A percentile compares a stretch with the other conserved stretches of the same genome.
Evolutionary conservation across 1,140 invertebrate genomes (phyloP).

Genomic region (Drosophila eugracilis): DNA sequence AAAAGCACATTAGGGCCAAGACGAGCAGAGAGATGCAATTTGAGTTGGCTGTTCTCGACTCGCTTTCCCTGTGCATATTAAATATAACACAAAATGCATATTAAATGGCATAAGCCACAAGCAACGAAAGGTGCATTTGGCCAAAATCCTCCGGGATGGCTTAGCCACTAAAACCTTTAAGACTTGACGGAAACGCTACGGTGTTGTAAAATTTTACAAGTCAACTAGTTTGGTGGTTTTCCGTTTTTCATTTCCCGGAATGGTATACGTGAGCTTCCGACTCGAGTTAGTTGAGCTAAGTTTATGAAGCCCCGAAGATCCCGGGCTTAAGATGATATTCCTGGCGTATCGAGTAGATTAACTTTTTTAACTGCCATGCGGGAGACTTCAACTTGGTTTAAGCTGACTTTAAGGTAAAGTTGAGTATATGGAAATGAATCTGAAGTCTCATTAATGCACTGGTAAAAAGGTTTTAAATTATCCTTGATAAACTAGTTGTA

Average conservation of each 20-base stretch:
- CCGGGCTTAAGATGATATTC: conserved; percentile 31
- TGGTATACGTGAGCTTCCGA: conserved; percentile 32
- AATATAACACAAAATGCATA: conserved; percentile 84
- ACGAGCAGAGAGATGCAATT: conserved; percentile 66
- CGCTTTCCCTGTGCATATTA: conserved; percentile 73
- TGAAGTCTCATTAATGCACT: neutral
- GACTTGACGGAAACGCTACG: conserved; percentile 69
- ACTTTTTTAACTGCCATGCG: conserved; percentile 15
- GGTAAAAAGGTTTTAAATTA: too few relatives aligned
- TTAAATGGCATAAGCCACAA: conserved; percentile 82
- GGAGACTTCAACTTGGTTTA: neutral
- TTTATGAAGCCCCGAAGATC: conserved; percentile 34
- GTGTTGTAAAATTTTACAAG: conserved; percentile 81
- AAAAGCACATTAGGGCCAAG: conserved; percentile 75
- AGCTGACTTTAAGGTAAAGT: neutral
- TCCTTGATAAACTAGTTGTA: too few relatives aligned
- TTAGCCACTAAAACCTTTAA: conserved; percentile 80
- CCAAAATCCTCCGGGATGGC: conserved; percentile 47
- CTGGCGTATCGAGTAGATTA: conserved; percentile 28
- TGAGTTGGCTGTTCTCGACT: conserved; percentile 54
- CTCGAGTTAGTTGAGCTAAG: conserved; percentile 14
- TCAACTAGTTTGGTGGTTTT: conserved; percentile 58
- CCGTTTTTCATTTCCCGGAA: conserved; percentile 64
- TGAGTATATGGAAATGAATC: neutral
- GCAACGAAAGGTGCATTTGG: conserved; percentile 53